A percentile compares a stretch with the other conserved stretches of the same genome.
phyloP scores from a whole-genome alignment of 2,113 vertebrate species.

The Tichodroma muraria region DNA sequence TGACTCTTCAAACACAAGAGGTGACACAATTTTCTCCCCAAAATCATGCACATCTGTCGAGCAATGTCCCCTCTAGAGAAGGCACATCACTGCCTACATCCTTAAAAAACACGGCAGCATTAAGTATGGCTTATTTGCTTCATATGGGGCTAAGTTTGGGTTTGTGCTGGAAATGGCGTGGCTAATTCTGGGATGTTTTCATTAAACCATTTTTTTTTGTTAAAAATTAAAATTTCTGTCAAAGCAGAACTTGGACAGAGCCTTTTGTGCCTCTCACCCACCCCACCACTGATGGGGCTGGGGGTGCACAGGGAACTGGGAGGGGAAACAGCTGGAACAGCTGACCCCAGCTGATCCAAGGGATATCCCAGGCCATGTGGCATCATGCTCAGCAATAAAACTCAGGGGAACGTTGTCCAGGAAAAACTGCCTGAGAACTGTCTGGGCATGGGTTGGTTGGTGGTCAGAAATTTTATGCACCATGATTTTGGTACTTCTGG shows the following conservation, averaged over 20 bases:
- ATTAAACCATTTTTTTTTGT: too few relatives aligned
- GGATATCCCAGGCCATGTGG: background rate
- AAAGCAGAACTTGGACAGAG: background rate
- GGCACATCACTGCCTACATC: background rate
- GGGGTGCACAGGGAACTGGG: background rate
- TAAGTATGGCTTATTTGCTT: background rate
- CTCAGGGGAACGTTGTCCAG: background rate
- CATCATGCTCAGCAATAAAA: background rate
- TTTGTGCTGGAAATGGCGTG: background rate
- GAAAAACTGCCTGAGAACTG: too few relatives aligned
- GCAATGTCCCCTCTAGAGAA: background rate
- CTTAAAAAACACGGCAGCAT: background rate
- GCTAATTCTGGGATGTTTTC: background rate
- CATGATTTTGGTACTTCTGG: background rate
- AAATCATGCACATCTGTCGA: background rate
- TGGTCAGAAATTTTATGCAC: background rate
- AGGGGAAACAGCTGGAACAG: background rate
- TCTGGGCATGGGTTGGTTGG: accelerated
- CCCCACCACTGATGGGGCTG: background rate
- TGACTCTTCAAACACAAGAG: background rate
- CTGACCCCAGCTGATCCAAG: background rate
- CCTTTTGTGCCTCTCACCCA: background rate
- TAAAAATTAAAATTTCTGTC: too few relatives aligned
- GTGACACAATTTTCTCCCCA: background rate
- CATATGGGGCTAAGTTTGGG: accelerated